These are phyloP conservation scores for Eristalinus aeneus DNA, from an alignment of 2,888 invertebrate species.

Conservation along the genomic window DNA sequence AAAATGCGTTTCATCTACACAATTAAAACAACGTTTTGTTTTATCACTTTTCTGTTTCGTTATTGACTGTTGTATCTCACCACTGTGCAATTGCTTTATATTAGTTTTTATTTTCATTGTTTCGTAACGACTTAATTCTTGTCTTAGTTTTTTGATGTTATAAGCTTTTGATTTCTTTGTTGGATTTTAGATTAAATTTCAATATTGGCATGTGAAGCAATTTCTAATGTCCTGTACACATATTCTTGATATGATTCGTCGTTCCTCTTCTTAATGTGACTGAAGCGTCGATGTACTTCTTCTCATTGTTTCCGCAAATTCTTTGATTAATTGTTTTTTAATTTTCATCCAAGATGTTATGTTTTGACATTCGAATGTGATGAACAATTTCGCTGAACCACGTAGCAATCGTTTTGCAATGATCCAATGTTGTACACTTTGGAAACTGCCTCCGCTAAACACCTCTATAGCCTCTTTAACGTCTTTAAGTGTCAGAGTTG, in stretches of 20 bases:
- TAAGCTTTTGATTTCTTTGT: background rate
- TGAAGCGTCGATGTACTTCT: slow-evolving; percentile 24
- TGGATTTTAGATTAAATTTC: slow-evolving; percentile 28
- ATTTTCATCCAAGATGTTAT: slow-evolving; percentile 24
- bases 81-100: background rate
- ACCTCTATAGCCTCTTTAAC: background rate
- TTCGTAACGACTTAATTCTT: too few species aligned
- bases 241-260: slow-evolving; percentile 29
- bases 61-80: background rate
- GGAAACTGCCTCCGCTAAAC: background rate
- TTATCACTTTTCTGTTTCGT: background rate
- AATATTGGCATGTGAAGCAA: slow-evolving; percentile 71
- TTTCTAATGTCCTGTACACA: slow-evolving; percentile 51
- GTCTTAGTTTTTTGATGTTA: too few species aligned
- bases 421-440: background rate
- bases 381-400: slow-evolving; percentile 31
- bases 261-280: slow-evolving; percentile 8
- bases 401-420: background rate
- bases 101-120: background rate
- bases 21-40: background rate
- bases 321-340: slow-evolving; percentile 1
- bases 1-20: background rate
- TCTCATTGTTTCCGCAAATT: slow-evolving; percentile 23
- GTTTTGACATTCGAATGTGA: slow-evolving; percentile 11
- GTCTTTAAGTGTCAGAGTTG: background rate